Conservation (phyloP, 2,113 vertebrate species). For the Neodontobutis hainanensis region DNA sequence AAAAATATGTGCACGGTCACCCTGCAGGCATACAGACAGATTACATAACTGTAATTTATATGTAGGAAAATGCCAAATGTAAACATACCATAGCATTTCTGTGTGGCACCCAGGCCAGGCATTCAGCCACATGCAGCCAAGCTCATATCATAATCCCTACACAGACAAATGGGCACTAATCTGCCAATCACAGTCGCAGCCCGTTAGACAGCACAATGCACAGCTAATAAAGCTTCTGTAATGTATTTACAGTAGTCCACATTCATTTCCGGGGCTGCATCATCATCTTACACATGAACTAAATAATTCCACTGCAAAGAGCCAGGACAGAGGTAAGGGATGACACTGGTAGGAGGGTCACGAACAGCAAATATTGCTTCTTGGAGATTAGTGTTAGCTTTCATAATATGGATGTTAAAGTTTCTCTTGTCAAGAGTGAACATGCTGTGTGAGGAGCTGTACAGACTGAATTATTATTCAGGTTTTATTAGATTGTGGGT, state of each 20-base stretch:
- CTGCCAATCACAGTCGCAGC: conserved; percentile 47
- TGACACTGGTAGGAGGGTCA: neutral
- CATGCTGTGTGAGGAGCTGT: neutral
- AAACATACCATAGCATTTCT: conserved; percentile 32
- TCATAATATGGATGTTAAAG: neutral
- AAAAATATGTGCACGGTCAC: neutral
- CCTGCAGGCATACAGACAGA: conserved; percentile 4
- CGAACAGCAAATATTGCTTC: conserved; percentile 13
- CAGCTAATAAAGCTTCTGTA: conserved; percentile 54
- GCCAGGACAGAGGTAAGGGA: neutral
- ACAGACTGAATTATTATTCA: neutral
- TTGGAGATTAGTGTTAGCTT: conserved; percentile 13
- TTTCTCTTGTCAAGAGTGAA: neutral
- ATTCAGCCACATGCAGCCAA: conserved; percentile 16
- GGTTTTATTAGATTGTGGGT: neutral
- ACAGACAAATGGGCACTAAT: conserved; percentile 46
- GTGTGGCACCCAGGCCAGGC: conserved; percentile 10
- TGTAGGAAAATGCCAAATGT: conserved; percentile 18
- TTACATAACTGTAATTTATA: conserved; percentile 13
- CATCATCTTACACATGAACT: conserved; percentile 5
- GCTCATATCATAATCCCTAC: conserved; percentile 45
- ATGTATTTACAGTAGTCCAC: conserved; percentile 54
- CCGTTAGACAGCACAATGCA: conserved; percentile 39
- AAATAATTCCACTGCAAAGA: conserved; percentile 9
- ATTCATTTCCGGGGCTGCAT: conserved; percentile 11